Evolutionary conservation across 2,888 invertebrate genomes (phyloP), one percentile per base, ranked within the genome.

Genomic region (Pseudococcus jackbeardsleyi): DNA sequence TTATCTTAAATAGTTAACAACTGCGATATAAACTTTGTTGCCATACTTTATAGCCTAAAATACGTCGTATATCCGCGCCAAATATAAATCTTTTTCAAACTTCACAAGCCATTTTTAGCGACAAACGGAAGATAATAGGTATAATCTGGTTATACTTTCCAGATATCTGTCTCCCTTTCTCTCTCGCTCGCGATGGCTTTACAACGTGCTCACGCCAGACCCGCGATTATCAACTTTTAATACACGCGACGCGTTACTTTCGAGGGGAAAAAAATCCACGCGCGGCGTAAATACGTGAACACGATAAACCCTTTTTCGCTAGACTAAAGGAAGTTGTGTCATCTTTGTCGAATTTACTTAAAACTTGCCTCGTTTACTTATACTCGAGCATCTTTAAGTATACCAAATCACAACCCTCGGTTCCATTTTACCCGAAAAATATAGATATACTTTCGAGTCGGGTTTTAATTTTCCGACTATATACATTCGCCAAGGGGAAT

Each of bases 1-100:
- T 85, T 85, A 85, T 85, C 85, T 85, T 54, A 54, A 50, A 50
- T 84, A 33, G 33, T 84, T 54, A 33, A 22, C 54, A 39, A 85
- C 42, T 19, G 85, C 64, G 59, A 84, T 85, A 64, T 72, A 72
- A 72, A 72, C 72, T 72, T 72, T 72, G 33, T 72, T 72, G 33
- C 72, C 33, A 68, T 72, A 72, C 72, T 72, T 72, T 72, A 72
- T 72, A 72, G 72, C 72, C 72, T 72, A 72, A 72, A 68, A 72
- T 72, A 72, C 72, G 64, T 19, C 19, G 64, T 33, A 72, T 72
- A 72, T 72, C 72, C 72, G 72, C 72, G 72, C 72, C 72, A 72
- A 72, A 33, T 72, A 72, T 72, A 72, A 39, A 72, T 72, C 33
- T 72, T 72, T 72, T 72, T 33, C 19, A 72, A 72, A 72, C 72